Evolutionary conservation across 2,888 invertebrate species (phyloP), one percentile per base, ranked within the genome.

Genomic region (Drosophila kuntzei): DNA sequence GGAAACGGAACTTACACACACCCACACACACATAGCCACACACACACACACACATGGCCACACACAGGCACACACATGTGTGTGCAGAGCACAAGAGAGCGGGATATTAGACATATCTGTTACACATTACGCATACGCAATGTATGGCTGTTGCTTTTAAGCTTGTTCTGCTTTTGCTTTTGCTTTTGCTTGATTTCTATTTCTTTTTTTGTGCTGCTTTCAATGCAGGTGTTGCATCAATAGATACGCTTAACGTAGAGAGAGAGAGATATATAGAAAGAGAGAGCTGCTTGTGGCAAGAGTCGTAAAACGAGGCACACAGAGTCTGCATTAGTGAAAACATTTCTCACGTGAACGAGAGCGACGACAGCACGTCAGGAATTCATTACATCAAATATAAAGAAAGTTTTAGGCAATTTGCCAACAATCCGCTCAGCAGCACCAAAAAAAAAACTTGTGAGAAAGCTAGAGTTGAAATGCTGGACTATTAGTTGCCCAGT

Each of bases 361-460:
- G 61, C 58, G 54, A 61, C 77, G 67, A 75, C 76, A 79, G 67
- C 76, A 80, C 70, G 74, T 71, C 86, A 50, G 86, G 86, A 86
- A 88, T 84, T 84, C 83, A 84, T 87, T 88, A 86, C 86, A 88
- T 72, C 85, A 87, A 87, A 87, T 87, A 83, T 85, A 85, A 86
- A 79, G 83, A 88, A 84, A 88, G 88, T 87, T 83, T 87, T 87
- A 87, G 83, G 88, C 83, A 87, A 83, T 83, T 83, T 87, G 83
- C 85, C 88, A 85, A 71, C 64, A 71, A 72, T 71, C 39, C 79
- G 63, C 59, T 61, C 58, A 65, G 8, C 58, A 18, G 25, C n/a
- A 4, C n/a, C 22, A 43, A 14, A 22, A 43, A 25, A 43, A 25
- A 25, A 25, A 2, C 2, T 3, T 4, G 6, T 43, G 18, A 41